Evolutionary conservation across 2,888 invertebrate genomes (phyloP).

Genomic region (Cyaniris semiargus): DNA sequence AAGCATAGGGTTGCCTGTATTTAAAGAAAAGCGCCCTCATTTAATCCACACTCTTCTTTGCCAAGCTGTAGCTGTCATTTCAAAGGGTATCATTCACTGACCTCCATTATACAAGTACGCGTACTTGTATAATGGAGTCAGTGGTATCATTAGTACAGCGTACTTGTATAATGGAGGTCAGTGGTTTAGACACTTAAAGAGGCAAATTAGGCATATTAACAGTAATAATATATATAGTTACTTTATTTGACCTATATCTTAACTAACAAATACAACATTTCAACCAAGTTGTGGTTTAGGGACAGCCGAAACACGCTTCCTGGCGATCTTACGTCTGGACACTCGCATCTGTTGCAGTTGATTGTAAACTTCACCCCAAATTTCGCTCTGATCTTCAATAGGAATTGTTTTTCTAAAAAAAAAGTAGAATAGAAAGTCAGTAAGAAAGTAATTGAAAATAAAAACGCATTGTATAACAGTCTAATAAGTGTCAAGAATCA

Average conservation of each 20-base stretch:
- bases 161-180: no score
- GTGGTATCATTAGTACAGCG: no score
- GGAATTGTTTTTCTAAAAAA: slow-evolving; percentile 87
- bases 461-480: not conserved
- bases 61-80: no score
- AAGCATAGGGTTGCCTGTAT: no score
- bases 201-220: no score
- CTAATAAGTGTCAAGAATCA: no score
- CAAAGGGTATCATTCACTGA: no score
- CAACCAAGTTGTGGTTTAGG: slow-evolving; percentile 67
- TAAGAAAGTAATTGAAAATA: not conserved
- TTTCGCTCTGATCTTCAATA: slow-evolving; percentile 91
- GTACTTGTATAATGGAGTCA: no score
- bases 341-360: slow-evolving; percentile 87
- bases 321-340: slow-evolving; percentile 73
- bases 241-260: slow-evolving; percentile 31
- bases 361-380: slow-evolving; percentile 90
- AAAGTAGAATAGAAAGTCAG: not conserved
- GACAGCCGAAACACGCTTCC: slow-evolving; percentile 62
- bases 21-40: no score
- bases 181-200: no score
- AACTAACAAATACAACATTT: slow-evolving; percentile 35
- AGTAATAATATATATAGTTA: not conserved
- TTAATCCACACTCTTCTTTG: no score
- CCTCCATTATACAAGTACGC: no score